Conservation (phyloP, 2,888 invertebrate species). For the Lasioglossum marginatum region DNA sequence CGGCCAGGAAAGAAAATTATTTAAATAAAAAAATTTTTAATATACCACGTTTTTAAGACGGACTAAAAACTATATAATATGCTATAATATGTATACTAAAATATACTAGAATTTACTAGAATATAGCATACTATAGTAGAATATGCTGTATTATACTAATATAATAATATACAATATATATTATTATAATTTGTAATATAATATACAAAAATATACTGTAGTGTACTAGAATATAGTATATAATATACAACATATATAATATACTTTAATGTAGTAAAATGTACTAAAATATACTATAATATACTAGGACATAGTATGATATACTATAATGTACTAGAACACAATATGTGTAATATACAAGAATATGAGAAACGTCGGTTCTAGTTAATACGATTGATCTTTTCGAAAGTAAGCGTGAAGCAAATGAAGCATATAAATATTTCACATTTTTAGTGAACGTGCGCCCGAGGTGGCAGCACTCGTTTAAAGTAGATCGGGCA, state of each 20-base stretch:
- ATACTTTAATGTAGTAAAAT: not conserved
- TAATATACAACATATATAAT: not conserved
- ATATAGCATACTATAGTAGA: too few species aligned
- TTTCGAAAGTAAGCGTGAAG: constrained; percentile 1
- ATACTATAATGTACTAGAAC: not conserved
- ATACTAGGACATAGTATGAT: too few species aligned
- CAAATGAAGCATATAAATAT: not conserved
- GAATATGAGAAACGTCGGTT: not conserved
- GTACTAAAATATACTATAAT: too few species aligned
- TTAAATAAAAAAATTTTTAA: too few species aligned
- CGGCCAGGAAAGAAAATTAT: too few species aligned
- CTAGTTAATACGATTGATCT: not conserved
- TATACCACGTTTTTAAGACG: too few species aligned
- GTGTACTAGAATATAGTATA: not conserved
- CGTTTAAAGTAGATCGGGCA: not conserved
- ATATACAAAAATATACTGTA: not conserved
- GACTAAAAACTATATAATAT: too few species aligned
- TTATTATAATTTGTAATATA: too few species aligned
- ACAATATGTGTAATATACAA: not conserved
- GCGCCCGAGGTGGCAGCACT: not conserved
- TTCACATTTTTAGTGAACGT: not conserved
- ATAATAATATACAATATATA: too few species aligned
- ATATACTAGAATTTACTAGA: too few species aligned
- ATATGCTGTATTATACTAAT: too few species aligned
- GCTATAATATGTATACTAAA: too few species aligned